Conservation (phyloP, 2,113 vertebrate species). For the Cygnus buccinator region DNA sequence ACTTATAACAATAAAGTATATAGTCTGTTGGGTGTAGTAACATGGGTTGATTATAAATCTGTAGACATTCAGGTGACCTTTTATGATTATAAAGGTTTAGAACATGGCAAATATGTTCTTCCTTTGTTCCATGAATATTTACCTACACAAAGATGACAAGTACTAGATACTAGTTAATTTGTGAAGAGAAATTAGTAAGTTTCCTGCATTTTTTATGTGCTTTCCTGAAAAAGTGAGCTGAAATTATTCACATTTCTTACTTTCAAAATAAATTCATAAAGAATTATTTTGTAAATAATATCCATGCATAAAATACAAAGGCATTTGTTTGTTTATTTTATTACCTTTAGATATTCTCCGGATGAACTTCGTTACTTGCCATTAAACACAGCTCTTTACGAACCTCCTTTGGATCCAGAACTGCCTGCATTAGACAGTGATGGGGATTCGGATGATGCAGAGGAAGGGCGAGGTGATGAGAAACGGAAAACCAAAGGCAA, state of each 20-base stretch:
- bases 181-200: not conserved
- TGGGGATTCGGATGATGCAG: slow-evolving; percentile 92
- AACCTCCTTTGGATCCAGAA: slow-evolving; percentile 95
- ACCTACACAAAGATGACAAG: not conserved
- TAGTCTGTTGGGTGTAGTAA: not conserved
- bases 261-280: not conserved
- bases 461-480: slow-evolving; percentile 86
- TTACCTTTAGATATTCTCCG: slow-evolving; percentile 87
- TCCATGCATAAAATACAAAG: not conserved
- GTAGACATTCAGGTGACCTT: not conserved
- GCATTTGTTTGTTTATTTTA: not conserved
- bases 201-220: not conserved
- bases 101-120: not conserved
- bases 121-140: not conserved
- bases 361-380: slow-evolving; percentile 97
- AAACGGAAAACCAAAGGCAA: slow-evolving; percentile 87
- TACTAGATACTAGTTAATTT: not conserved
- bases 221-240: not conserved
- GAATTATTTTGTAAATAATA: not conserved
- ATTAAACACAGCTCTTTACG: slow-evolving; percentile 93
- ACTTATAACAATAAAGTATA: not conserved
- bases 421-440: slow-evolving; percentile 93
- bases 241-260: not conserved
- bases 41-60: not conserved
- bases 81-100: not conserved